A percentile compares a stretch with the other conserved stretches of the same genome.
These are phyloP conservation scores for Dicrostonyx torquatus DNA, from an alignment of 2,797 vertebrate genomes.

Conservation along the genomic window DNA sequence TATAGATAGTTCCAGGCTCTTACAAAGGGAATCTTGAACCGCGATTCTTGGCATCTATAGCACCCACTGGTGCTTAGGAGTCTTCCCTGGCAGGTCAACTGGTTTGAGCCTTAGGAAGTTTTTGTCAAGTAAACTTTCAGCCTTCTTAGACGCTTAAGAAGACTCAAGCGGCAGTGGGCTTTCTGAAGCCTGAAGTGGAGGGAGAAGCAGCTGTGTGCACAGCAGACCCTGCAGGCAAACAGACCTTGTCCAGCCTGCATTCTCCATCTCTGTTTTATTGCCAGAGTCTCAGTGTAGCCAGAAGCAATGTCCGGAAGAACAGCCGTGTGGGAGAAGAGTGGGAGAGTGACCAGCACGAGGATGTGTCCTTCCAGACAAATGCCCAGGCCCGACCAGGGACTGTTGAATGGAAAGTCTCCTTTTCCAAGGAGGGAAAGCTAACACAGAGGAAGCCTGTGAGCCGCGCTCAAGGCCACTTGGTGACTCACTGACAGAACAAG, in stretches of 20 bases:
- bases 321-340: not conserved
- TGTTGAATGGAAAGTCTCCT: not conserved
- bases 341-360: not conserved
- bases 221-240: not conserved
- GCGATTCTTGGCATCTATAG: not conserved
- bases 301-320: not conserved
- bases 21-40: not conserved
- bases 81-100: not conserved
- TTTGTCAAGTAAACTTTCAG: not conserved
- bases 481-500: slow-evolving; percentile 52
- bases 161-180: no score
- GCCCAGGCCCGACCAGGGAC: not conserved
- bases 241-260: not conserved
- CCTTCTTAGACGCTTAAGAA: not conserved
- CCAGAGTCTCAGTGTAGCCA: not conserved
- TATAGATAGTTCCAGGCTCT: not conserved
- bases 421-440: slow-evolving; percentile 38
- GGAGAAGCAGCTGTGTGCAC: not conserved
- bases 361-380: not conserved
- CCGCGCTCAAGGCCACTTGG: not conserved
- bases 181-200: not conserved
- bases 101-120: not conserved
- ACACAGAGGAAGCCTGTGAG: not conserved
- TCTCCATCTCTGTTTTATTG: not conserved
- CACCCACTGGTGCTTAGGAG: not conserved